Evolutionary conservation across 1,140 invertebrate species (phyloP).

Genomic region (Holcopasites calliopsidis): DNA sequence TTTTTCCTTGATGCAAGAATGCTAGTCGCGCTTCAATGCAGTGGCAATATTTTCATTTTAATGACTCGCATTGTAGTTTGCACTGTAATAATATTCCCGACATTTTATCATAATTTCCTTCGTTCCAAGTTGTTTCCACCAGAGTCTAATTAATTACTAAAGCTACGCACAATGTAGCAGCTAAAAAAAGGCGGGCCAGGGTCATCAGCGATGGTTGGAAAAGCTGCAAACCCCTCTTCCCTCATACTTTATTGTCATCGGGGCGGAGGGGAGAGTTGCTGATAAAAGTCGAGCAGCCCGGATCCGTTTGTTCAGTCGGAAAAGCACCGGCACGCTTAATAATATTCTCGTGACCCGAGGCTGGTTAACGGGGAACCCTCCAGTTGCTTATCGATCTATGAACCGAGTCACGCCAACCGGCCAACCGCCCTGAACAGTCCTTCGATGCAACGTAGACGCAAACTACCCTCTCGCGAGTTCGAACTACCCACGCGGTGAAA

Average conservation of each 20-base stretch:
- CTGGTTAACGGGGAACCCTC: constrained; percentile 59
- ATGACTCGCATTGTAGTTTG: too few relatives aligned
- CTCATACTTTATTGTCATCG: constrained; percentile 33
- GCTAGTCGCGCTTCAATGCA: too few relatives aligned
- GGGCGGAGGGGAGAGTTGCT: not conserved
- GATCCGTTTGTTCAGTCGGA: constrained; percentile 51
- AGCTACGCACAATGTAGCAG: too few relatives aligned
- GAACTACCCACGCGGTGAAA: not conserved
- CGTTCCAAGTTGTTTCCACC: too few relatives aligned
- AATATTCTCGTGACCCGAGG: constrained; percentile 66
- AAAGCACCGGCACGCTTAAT: constrained; percentile 61
- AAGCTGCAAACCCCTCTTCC: not conserved
- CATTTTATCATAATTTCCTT: too few relatives aligned
- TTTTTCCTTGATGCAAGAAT: too few relatives aligned
- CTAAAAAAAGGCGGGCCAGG: not conserved
- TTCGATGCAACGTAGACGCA: constrained; percentile 39
- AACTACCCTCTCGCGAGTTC: constrained; percentile 16
- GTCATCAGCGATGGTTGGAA: not conserved
- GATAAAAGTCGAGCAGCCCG: constrained; percentile 49
- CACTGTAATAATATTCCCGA: too few relatives aligned
- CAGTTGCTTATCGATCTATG: constrained; percentile 62
- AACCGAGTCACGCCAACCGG: constrained; percentile 65
- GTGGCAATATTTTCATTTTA: too few relatives aligned
- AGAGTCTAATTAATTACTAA: too few relatives aligned
- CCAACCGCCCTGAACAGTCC: constrained; percentile 42